Base-by-base conservation (phyloP, 2,888 invertebrate species). In the Aphodius sticticus region DNA sequence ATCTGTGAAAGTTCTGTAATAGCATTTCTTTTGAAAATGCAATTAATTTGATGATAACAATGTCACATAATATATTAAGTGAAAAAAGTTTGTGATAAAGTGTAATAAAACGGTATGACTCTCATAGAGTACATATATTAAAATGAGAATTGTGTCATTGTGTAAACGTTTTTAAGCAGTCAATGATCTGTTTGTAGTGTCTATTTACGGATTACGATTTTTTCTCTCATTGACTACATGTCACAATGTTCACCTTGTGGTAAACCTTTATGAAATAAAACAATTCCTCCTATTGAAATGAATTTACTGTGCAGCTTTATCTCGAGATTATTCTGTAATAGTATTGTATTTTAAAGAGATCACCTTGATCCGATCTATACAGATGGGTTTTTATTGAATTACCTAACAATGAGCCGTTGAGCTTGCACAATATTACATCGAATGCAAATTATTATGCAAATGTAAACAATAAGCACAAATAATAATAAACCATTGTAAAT, bases 311-410 rank as follows among this genome's bases (percentile, higher is more conserved):
- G 36, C 37, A 36, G 74, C 35, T 35, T 74, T 35, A 74, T 74
- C 74, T 74, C 9, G 36, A 37, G 36, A 37, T 74, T 74, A 74
- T 36, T 74, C 36, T 35, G 37, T 74, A 74, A 74, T 74, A n/a
- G 74, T 37, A 74, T 74, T 74, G 74, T 74, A 74, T 74, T 74
- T 74, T 36, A 37, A 74, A 74, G 37, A 74, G 74, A 74, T 74
- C 74, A 36, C 74, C 74, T 74, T 74, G 74, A 74, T 74, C 74
- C 37, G 36, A 26, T 26, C 26, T 26, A 26, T 35, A 36, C 74
- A 37, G 74, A 74, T 74, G 36, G 35, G 35, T 74, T 37, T 74
- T 26, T 74, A 74, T 74, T 36, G 74, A 36, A 74, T 74, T 74
- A 36, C 36, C 74, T 37, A 74, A 74, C 74, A 74, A 74, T 74